A percentile compares a stretch with the other conserved stretches of the same genome.
phyloP scores from a whole-genome alignment of 2,888 invertebrate species.

The Pollenia amentaria region DNA sequence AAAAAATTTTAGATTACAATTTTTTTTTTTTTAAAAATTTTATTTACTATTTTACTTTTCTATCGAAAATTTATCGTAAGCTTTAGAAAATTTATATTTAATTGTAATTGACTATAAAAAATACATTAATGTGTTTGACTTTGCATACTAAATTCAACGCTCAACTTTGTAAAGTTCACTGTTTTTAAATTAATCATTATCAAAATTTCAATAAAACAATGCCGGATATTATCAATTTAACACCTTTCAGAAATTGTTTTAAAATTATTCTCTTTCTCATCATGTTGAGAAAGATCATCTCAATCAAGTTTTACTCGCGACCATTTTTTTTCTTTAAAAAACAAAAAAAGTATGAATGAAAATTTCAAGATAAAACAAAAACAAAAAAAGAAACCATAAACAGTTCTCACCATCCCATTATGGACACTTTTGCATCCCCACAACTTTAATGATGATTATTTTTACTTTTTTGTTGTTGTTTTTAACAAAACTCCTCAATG shows the following conservation, averaged over 20 bases:
- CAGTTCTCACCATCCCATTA: constrained; percentile 63
- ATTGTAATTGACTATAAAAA: too few species aligned
- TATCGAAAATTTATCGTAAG: too few species aligned
- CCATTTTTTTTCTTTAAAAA: constrained; percentile 13
- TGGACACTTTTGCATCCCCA: constrained; percentile 43
- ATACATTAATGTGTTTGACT: too few species aligned
- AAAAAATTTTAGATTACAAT: too few species aligned
- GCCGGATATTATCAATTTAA: constrained; percentile 72
- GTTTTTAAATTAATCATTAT: not conserved
- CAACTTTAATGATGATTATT: constrained; percentile 58
- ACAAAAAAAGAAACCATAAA: constrained; percentile 53
- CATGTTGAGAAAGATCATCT: constrained; percentile 26
- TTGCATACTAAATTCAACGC: too few species aligned
- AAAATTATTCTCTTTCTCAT: constrained; percentile 36
- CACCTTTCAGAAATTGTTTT: constrained; percentile 52
- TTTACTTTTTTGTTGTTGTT: not conserved
- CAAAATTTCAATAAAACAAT: constrained; percentile 1
- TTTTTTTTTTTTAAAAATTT: too few species aligned
- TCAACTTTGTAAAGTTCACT: not conserved
- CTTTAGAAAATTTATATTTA: too few species aligned
- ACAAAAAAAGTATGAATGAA: constrained; percentile 34
- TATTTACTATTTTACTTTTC: too few species aligned
- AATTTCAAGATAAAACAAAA: constrained; percentile 30
- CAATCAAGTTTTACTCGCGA: constrained; percentile 27
- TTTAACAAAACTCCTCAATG: constrained; percentile 56